Evolutionary conservation across 2,113 vertebrate genomes (phyloP), one percentile per base, ranked within the genome.

Genomic region (Hoplias malabaricus): DNA sequence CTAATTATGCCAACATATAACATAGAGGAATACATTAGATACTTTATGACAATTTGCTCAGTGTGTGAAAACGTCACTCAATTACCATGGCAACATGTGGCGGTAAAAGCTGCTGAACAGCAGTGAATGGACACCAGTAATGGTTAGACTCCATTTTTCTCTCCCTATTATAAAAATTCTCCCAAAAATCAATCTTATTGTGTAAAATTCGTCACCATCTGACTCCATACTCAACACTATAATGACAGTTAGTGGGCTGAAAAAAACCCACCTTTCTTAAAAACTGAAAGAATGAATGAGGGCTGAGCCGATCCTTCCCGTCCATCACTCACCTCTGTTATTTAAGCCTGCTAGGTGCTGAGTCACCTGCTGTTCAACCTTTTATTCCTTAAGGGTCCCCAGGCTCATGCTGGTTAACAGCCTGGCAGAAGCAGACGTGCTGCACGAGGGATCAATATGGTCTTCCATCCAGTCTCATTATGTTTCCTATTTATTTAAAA

Each of bases 381-480:
- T 43, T 63, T 62, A 31, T 56, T 57, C 29, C 19, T 13, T 48
- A 21, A 46, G 27, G 19, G 48, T 23, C 21, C 56, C 34, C 69
- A 57, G 19, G 57, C 36, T 31, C 48, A 54, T 56, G 25, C 74
- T 76, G 48, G 14, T 76, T 42, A 56, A 33, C 62, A 54, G 46
- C 46, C n/a, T 59, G 25, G 27, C 56, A 29, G 56, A 14, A 61
- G 2, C 13, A 9, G 27, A 19, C 13, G 31, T 61, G 29, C 29
- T 33, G 57, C 31, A 16, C 8, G 27, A 33, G 4, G 43, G 29
- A 29, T 16, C 57, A 33, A 5, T 12, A 29, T 33, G 2, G 5
- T 0, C 29, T 7, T 33, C 1, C 13, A 14, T 6, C 14, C 27
- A 11, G 56, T 31, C 56, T 13, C 56, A 31, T 19, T 29, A 33